Conservation (phyloP, 1,140 invertebrate genomes). For the Leptoteleia sp. region DNA sequence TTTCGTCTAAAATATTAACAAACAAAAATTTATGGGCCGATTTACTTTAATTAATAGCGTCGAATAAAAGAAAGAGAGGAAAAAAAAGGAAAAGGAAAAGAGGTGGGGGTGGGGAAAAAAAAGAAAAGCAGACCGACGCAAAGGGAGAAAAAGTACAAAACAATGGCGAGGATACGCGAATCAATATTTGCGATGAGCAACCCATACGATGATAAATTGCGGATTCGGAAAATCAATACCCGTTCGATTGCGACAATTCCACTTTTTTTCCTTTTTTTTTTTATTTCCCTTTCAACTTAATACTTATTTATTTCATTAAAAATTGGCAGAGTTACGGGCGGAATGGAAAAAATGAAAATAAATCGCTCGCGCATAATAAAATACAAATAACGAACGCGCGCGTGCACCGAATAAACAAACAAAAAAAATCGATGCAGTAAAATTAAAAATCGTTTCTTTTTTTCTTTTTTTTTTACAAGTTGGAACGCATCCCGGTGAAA, state of each 20-base stretch:
- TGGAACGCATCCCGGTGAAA: conserved; percentile 24
- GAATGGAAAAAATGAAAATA: too few relatives aligned
- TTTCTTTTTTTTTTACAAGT: conserved; percentile 30
- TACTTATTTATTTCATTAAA: conserved; percentile 48
- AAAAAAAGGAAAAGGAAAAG: too few relatives aligned
- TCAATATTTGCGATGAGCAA: conserved; percentile 44
- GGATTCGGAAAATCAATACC: conserved; percentile 40
- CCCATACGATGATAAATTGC: conserved; percentile 31
- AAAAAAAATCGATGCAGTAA: conserved; percentile 19
- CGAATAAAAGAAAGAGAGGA: conserved; percentile 12
- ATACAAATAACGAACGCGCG: conserved; percentile 35
- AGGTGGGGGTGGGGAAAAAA: too few relatives aligned
- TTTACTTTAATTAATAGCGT: conserved; percentile 46
- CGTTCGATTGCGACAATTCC: conserved; percentile 13
- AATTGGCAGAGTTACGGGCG: conserved; percentile 24
- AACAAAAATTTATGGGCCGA: conserved; percentile 35
- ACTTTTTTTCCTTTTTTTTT: conserved; percentile 11
- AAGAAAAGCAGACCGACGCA: neutral
- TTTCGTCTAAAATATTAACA: conserved; percentile 42
- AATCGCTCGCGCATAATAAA: conserved; percentile 26
- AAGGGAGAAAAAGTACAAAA: conserved; percentile 9
- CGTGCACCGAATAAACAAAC: conserved; percentile 26
- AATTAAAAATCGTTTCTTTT: too few relatives aligned
- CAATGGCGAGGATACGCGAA: conserved; percentile 29
- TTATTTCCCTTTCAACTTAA: conserved; percentile 5